A percentile compares a stretch with the other conserved stretches of the same genome.
Conservation (phyloP, 2,113 vertebrate genomes). For the Nyctereutes procyonoides region DNA sequence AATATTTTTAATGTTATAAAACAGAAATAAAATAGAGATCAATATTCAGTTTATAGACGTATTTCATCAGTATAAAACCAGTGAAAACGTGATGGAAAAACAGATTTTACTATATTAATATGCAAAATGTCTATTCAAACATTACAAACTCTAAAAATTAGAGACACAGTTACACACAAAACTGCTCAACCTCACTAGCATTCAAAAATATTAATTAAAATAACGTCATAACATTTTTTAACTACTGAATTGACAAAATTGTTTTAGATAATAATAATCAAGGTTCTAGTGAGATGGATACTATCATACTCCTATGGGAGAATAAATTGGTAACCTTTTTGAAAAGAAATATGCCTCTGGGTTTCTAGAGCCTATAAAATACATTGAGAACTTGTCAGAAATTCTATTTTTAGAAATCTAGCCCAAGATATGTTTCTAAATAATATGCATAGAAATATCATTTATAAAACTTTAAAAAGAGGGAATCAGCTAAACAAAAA, state of each 20-base stretch:
- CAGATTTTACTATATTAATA: constrained; percentile 37
- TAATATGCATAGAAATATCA: background rate
- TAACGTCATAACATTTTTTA: background rate
- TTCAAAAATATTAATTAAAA: constrained; percentile 34
- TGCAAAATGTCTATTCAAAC: constrained; percentile 35
- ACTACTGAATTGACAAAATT: background rate
- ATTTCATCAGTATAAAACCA: constrained; percentile 25
- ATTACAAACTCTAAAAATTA: background rate
- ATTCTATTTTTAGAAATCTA: constrained; percentile 9
- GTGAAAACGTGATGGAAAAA: background rate
- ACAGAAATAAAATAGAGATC: background rate
- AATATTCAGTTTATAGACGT: background rate
- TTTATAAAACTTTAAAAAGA: background rate
- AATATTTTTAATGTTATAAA: background rate
- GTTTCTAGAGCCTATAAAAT: constrained; percentile 37
- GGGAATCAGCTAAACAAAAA: constrained; percentile 3
- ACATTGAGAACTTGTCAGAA: background rate
- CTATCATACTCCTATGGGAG: background rate
- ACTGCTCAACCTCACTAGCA: background rate
- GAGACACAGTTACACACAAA: background rate
- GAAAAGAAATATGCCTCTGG: background rate
- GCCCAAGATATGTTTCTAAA: background rate
- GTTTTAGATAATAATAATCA: constrained; percentile 39
- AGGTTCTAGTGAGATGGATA: background rate
- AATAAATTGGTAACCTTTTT: background rate